Evolutionary conservation across 2,888 invertebrate species (phyloP).

Genomic region (Pseudeuparius sepicola): DNA sequence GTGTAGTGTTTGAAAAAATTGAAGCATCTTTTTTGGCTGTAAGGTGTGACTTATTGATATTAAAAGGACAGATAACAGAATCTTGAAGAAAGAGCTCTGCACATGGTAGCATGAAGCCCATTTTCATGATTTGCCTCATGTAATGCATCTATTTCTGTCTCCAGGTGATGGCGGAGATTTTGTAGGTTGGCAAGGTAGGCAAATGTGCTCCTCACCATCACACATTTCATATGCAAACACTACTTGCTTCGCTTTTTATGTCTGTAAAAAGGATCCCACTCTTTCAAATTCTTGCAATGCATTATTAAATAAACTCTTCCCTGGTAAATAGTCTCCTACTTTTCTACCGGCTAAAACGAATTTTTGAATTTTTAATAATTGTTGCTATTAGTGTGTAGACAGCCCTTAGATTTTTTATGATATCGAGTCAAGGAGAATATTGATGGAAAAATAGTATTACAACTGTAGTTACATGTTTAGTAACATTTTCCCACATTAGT

Average conservation of each 20-base stretch:
- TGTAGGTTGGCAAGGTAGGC: conserved; percentile 69
- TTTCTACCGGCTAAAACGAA: no score
- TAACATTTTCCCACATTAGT: no score
- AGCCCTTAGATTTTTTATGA: no score
- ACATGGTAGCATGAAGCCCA: conserved; percentile 39
- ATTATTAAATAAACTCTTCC: no score
- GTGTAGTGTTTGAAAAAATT: no score
- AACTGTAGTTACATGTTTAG: no score
- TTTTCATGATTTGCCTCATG: conserved; percentile 40
- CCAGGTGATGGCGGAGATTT: conserved; percentile 69
- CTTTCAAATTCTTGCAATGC: no score
- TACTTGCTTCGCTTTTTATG: conserved; percentile 36
- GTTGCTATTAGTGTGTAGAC: no score
- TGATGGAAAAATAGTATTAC: no score
- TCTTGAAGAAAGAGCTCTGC: conserved; percentile 30
- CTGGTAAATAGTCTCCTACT: no score
- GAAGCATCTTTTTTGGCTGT: conserved; percentile 27
- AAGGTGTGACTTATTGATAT: conserved; percentile 28
- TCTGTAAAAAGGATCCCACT: conserved; percentile 14
- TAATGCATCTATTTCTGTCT: conserved; percentile 51
- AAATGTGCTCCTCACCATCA: conserved; percentile 45
- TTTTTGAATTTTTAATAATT: no score
- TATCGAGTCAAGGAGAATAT: no score
- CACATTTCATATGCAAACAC: conserved; percentile 34
- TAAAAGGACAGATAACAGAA: conserved; percentile 24